These are phyloP conservation scores for Macrotrachela quadricornifera DNA, from an alignment of 1,140 invertebrate species.

Conservation along the genomic window DNA sequence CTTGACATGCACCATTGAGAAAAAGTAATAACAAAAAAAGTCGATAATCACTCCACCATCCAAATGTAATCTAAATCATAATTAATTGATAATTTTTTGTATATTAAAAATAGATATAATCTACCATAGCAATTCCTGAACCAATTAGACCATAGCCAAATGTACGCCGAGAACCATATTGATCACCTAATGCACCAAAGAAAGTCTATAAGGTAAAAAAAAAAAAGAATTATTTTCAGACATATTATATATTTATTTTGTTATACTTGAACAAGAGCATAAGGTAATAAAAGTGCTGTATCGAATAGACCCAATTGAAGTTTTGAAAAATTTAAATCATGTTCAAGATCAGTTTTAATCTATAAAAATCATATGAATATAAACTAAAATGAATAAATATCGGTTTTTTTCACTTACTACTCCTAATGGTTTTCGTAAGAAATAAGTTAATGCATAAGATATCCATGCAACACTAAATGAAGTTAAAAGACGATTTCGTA, in stretches of 20 bases:
- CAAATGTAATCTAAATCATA: constrained; percentile 22
- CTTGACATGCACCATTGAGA: constrained; percentile 30
- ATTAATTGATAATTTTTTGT: neutral
- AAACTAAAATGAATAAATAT: constrained; percentile 3
- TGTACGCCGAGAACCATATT: constrained; percentile 30
- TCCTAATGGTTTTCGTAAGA: constrained; percentile 33
- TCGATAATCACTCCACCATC: constrained; percentile 24
- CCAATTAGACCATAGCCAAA: constrained; percentile 28
- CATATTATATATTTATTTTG: neutral
- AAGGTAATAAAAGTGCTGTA: constrained; percentile 33
- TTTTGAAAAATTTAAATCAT: constrained; percentile 21
- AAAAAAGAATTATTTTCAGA: neutral
- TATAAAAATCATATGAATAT: constrained; percentile 3
- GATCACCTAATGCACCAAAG: constrained; percentile 30
- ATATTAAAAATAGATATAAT: neutral
- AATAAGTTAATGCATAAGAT: constrained; percentile 31
- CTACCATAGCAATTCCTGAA: constrained; percentile 31
- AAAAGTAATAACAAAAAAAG: constrained; percentile 28
- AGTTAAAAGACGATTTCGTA: too few relatives aligned
- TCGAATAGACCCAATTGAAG: constrained; percentile 31
- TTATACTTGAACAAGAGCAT: constrained; percentile 31
- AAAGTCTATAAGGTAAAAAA: constrained; percentile 23
- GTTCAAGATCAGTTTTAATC: constrained; percentile 30
- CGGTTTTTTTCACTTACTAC: constrained; percentile 17
- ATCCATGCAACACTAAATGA: constrained; percentile 29